Evolutionary conservation across 2,888 invertebrate species (phyloP), one percentile per base, ranked within the genome.

Genomic region (Anarsia innoxiella): DNA sequence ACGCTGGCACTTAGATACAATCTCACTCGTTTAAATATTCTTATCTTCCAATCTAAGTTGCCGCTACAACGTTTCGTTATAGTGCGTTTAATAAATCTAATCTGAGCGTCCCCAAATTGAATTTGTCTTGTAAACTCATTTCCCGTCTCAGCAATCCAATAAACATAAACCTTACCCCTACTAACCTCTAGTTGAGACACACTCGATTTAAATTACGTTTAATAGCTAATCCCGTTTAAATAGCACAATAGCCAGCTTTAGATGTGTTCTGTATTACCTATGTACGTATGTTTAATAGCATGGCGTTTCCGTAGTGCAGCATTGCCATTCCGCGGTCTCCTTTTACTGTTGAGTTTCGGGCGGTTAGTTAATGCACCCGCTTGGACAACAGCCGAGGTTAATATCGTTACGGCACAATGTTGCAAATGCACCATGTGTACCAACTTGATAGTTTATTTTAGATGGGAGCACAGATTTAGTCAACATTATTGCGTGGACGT

Each of bases 331-430:
- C 52, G 69, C 52, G 69, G 71, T 69, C 50, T 56, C 58, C 63
- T 64, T 73, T 66, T 64, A 66, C 59, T 53, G 59, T 56, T 51
- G 59, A 64, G 65, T 64, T 68, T 61, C 57, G 56, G 58, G 46
- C 55, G 58, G 64, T 70, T 67, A 59, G 61, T 51, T 53, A 50
- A 53, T 50, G 51, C 53, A 49, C 48, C 58, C 55, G 48, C 50
- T 58, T 59, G 59, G 69, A 63, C 63, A 59, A 56, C 65, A 50
- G 51, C 51, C 56, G 49, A 51, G 47, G 60, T 56, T 69, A 69
- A 70, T 73, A 63, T 67, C 65, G 65, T 73, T 68, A 67, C 68
- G 73, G 54, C 53, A 73, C 70, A 68, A 48, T 67, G 73, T 68
- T 60, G 67, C 64, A 48, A 54, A 50, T 49, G 51, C 54, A 53